Conservation (phyloP, 2,888 invertebrate species). For the Pseudococcus longispinus region DNA sequence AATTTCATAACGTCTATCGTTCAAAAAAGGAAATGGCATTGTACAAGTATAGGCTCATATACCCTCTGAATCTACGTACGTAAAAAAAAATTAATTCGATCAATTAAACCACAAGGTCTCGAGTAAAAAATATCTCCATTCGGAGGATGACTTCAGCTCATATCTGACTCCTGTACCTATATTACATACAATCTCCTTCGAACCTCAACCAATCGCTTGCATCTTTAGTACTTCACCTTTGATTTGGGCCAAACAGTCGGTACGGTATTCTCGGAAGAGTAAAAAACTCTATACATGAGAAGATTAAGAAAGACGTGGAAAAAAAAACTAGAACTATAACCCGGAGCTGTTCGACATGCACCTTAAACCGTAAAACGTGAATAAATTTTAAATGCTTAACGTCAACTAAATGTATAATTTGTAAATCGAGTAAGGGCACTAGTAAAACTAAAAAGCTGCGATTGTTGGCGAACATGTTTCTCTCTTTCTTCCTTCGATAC, state of each 20-base stretch:
- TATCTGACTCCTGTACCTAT: background rate
- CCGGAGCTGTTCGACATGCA: constrained; percentile 37
- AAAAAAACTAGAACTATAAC: constrained; percentile 44
- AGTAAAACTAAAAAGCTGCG: constrained; percentile 10
- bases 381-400: constrained; percentile 46
- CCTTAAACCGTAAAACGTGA: constrained; percentile 35
- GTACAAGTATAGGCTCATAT: background rate
- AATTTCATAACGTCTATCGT: background rate
- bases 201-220: background rate
- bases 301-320: background rate
- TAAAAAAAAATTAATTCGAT: background rate
- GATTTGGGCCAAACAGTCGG: background rate
- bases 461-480: constrained; percentile 21
- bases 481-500: background rate
- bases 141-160: background rate
- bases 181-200: background rate
- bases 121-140: background rate
- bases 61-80: background rate
- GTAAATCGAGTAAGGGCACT: constrained; percentile 17
- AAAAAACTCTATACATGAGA: background rate
- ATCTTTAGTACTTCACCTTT: background rate
- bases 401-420: constrained; percentile 12
- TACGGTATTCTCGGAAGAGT: background rate
- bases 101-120: background rate
- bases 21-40: background rate